phyloP scores from a whole-genome alignment of 2,113 vertebrate genomes.

The Lophius piscatorius region DNA sequence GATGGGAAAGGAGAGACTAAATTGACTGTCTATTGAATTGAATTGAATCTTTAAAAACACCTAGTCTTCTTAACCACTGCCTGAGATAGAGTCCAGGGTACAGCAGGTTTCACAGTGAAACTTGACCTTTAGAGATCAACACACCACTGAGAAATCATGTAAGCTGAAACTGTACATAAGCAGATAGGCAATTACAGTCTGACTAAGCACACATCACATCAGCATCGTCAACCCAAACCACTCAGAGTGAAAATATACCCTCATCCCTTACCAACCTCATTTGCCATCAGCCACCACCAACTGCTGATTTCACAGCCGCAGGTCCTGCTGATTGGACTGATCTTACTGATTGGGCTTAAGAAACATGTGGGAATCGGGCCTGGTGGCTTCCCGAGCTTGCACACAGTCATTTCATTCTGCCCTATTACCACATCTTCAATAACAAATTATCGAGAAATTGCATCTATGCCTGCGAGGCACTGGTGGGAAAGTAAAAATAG shows the following conservation, averaged over 20 bases:
- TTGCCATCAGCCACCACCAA: conserved; percentile 41
- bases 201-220: conserved; percentile 46
- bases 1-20: background rate
- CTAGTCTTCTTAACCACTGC: conserved; percentile 11
- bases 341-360: conserved; percentile 40
- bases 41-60: too few relatives aligned
- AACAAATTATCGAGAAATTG: conserved; percentile 40
- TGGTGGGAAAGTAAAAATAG: background rate
- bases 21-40: too few relatives aligned
- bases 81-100: conserved; percentile 24
- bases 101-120: conserved; percentile 5
- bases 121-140: conserved; percentile 12
- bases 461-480: conserved; percentile 8
- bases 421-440: conserved; percentile 47
- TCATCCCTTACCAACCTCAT: conserved; percentile 41
- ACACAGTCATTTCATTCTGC: conserved; percentile 22
- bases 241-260: conserved; percentile 45
- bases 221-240: conserved; percentile 37
- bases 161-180: conserved; percentile 29
- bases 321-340: conserved; percentile 48
- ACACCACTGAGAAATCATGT: conserved; percentile 55
- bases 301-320: conserved; percentile 36
- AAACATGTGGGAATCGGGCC: conserved; percentile 48
- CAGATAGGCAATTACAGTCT: conserved; percentile 43
- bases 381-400: conserved; percentile 17